Percentiles rank a stretch among this genome's conserved stretches.
Evolutionary conservation across 2,888 invertebrate species (phyloP).

Genomic region (Sminthurinus aureus): DNA sequence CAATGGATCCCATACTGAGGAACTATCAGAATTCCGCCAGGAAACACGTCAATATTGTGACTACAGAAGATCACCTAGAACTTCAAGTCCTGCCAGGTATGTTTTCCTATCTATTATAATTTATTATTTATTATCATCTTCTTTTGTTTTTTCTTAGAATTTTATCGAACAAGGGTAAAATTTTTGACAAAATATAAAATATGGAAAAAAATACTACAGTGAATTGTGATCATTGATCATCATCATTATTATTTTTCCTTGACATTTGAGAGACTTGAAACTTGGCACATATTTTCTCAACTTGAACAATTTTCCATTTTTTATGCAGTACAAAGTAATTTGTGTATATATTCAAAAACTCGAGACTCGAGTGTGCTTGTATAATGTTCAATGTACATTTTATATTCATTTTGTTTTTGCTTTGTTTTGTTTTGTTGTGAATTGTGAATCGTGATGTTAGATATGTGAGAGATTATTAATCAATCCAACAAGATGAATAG

Average conservation of each 20-base stretch:
- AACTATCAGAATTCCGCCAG: conserved; percentile 58
- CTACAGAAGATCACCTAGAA: conserved; percentile 51
- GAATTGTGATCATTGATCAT: too few species aligned
- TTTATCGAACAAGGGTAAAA: too few species aligned
- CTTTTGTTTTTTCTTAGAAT: too few species aligned
- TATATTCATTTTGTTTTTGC: too few species aligned
- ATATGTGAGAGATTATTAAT: not conserved
- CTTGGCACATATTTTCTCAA: not conserved
- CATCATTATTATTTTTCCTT: not conserved
- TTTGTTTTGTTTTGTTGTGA: too few species aligned
- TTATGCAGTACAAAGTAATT: too few species aligned
- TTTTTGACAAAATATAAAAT: not conserved
- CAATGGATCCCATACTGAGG: conserved; percentile 49
- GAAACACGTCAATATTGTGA: conserved; percentile 59
- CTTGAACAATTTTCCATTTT: too few species aligned
- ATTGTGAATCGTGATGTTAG: not conserved
- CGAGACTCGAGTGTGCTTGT: not conserved
- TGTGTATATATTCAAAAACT: not conserved
- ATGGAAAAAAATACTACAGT: not conserved
- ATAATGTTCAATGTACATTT: not conserved
- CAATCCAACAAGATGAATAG: not conserved
- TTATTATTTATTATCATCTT: too few species aligned
- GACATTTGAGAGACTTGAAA: not conserved
- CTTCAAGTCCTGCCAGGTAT: conserved; percentile 51
- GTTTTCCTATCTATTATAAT: not conserved